phyloP scores from a whole-genome alignment of 2,113 vertebrate species.

The Ctenomys sociabilis region DNA sequence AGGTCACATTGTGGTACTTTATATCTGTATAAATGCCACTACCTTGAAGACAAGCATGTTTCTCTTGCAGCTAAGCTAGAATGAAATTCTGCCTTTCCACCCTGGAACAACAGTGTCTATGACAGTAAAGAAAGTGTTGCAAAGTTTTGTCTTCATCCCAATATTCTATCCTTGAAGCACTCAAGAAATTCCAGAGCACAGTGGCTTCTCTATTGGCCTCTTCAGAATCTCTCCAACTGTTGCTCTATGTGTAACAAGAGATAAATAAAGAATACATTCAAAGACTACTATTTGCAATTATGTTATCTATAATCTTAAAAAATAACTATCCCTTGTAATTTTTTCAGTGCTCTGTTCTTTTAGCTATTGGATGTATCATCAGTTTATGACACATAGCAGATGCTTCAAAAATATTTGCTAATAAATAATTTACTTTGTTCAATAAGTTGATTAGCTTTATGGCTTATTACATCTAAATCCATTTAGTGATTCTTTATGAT shows the following conservation, averaged over 20 bases:
- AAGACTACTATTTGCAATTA: background rate
- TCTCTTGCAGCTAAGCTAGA: background rate
- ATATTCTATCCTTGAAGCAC: background rate
- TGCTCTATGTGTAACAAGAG: background rate
- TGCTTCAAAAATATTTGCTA: background rate
- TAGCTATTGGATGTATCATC: background rate
- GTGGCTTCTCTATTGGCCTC: background rate
- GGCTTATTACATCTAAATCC: background rate
- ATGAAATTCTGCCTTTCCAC: background rate
- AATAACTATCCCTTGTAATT: background rate
- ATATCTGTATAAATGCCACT: background rate
- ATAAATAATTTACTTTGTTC: background rate
- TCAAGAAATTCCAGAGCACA: background rate
- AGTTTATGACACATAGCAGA: background rate
- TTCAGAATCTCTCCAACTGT: background rate
- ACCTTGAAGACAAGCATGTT: background rate
- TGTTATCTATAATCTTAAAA: conserved; percentile 3
- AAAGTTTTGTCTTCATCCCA: rapidly evolving
- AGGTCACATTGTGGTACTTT: background rate
- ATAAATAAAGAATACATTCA: background rate
- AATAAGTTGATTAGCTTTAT: background rate
- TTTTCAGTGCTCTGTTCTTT: background rate
- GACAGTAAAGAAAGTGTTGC: background rate
- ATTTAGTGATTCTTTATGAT: background rate
- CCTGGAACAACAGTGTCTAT: background rate